Conservation (phyloP, 2,888 invertebrate species). For the Allacma fusca region DNA sequence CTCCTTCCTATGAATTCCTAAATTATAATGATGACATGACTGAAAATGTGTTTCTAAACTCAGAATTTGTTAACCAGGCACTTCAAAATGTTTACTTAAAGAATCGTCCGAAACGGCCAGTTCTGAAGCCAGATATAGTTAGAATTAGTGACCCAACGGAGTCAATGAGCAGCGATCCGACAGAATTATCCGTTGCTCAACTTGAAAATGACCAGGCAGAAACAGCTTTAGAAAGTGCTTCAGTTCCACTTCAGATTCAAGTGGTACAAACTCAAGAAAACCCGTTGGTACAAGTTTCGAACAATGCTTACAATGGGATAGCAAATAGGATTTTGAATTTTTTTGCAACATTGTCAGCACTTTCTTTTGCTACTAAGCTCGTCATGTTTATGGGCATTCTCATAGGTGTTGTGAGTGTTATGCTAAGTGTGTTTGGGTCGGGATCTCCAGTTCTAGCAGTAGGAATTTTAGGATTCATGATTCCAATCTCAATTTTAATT, state of each 20-base stretch:
- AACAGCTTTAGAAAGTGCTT: neutral
- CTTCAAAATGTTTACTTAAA: too few species aligned
- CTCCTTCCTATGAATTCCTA: too few species aligned
- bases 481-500: neutral
- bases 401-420: neutral
- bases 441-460: slow-evolving; percentile 4
- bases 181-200: neutral
- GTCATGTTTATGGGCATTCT: neutral
- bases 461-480: neutral
- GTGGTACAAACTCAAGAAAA: neutral
- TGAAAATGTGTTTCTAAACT: too few species aligned
- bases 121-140: too few species aligned
- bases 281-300: neutral
- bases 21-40: too few species aligned
- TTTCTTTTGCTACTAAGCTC: neutral
- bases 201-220: neutral
- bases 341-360: neutral
- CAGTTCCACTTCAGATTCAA: neutral
- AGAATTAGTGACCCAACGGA: neutral
- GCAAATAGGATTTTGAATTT: neutral
- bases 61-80: too few species aligned
- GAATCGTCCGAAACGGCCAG: too few species aligned
- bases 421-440: neutral
- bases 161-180: too few species aligned
- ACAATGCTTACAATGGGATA: neutral